Evolutionary conservation across 2,113 vertebrate genomes (phyloP).

Genomic region (Ursus arctos): DNA sequence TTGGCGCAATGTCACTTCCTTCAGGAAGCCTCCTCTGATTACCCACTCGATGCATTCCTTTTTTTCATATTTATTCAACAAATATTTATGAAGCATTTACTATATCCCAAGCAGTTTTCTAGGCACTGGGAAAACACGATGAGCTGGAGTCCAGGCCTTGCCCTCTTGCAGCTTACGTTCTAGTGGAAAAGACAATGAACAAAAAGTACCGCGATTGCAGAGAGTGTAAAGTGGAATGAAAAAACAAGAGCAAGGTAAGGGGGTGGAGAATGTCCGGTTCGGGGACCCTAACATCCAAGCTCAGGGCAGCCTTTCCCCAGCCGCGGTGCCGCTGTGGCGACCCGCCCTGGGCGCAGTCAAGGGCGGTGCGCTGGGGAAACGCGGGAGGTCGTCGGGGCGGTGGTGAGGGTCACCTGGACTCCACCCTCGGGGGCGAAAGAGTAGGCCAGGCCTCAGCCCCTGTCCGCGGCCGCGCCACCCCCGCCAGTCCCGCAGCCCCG

Average conservation of each 20-base stretch:
- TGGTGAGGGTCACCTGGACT: background rate
- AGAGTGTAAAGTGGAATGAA: background rate
- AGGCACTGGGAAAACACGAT: background rate
- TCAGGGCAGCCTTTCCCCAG: background rate
- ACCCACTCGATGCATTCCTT: background rate
- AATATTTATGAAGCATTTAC: background rate
- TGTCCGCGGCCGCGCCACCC: background rate
- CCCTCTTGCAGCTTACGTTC: background rate
- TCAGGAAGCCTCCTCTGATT: background rate
- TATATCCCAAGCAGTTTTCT: background rate
- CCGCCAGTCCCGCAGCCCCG: rapidly evolving
- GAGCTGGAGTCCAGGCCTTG: background rate
- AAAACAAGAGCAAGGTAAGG: background rate
- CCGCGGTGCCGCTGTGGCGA: rapidly evolving
- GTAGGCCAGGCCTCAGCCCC: background rate
- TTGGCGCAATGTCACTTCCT: background rate
- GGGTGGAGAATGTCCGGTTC: background rate
- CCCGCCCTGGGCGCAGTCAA: rapidly evolving
- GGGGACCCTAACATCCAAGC: background rate
- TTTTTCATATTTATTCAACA: background rate
- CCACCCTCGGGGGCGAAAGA: background rate
- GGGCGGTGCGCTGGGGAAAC: too few species aligned
- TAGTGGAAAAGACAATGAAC: background rate
- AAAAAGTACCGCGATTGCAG: background rate
- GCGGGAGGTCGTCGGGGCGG: rapidly evolving